A percentile compares a stretch with the other conserved stretches of the same genome.
Evolutionary conservation across 1,140 invertebrate genomes (phyloP).

Genomic region (Telenomus remus): DNA sequence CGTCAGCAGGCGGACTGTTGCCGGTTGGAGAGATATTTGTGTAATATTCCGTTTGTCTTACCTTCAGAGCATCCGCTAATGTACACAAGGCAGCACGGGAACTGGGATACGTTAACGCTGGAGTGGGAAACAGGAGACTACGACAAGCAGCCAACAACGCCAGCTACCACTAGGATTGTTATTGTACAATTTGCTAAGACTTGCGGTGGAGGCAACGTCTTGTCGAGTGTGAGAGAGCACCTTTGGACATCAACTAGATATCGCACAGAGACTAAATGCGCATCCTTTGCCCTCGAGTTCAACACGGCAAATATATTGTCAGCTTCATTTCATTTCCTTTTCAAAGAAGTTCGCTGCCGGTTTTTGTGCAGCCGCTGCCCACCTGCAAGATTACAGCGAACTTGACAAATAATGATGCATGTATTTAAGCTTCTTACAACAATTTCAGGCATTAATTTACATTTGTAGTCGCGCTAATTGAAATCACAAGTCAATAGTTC

Average conservation of each 20-base stretch:
- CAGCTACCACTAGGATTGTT: slow-evolving; percentile 73
- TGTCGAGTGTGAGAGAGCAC: slow-evolving; percentile 70
- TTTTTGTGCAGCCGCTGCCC: no score
- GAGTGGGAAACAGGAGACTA: slow-evolving; percentile 57
- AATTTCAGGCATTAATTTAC: neutral
- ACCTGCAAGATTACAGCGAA: no score
- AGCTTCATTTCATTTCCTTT: slow-evolving; percentile 48
- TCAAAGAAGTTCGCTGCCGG: slow-evolving; percentile 13
- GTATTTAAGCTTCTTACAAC: neutral
- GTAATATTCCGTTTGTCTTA: slow-evolving; percentile 77
- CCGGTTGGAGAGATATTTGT: slow-evolving; percentile 70
- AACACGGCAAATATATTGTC: slow-evolving; percentile 67
- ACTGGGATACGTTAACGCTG: slow-evolving; percentile 46
- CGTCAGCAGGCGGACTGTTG: slow-evolving; percentile 55
- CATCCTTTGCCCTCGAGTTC: slow-evolving; percentile 44
- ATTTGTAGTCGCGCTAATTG: slow-evolving; percentile 3
- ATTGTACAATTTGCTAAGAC: slow-evolving; percentile 77
- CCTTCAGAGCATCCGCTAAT: slow-evolving; percentile 74
- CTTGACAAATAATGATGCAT: no score
- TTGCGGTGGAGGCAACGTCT: slow-evolving; percentile 61
- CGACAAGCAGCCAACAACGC: slow-evolving; percentile 64
- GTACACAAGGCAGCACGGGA: slow-evolving; percentile 70
- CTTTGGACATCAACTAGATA: slow-evolving; percentile 75
- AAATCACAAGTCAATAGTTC: slow-evolving; percentile 67
- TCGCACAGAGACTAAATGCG: slow-evolving; percentile 65